A percentile compares a stretch with the other conserved stretches of the same genome.
phyloP scores from a whole-genome alignment of 2,888 invertebrate genomes.

The Melanostoma mellinum region DNA sequence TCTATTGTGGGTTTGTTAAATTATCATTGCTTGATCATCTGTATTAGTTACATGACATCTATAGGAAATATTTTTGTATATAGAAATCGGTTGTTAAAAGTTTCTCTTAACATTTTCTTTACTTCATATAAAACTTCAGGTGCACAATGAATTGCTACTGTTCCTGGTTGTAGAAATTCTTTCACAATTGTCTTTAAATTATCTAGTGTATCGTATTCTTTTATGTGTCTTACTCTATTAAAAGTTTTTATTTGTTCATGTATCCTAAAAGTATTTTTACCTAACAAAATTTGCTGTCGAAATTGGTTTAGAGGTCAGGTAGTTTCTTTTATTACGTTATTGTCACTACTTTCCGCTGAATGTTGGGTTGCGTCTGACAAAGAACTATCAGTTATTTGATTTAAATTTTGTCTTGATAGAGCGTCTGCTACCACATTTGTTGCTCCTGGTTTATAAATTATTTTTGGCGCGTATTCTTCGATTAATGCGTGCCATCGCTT shows the following conservation, averaged over 20 bases:
- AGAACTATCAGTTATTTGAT: no score
- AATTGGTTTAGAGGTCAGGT: constrained; percentile 47
- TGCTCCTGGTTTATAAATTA: no score
- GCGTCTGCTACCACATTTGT: no score
- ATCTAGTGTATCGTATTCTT: constrained; percentile 3
- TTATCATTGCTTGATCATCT: not conserved
- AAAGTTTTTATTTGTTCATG: constrained; percentile 34
- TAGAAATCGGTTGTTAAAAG: not conserved
- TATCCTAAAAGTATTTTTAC: not conserved
- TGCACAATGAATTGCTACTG: constrained; percentile 51
- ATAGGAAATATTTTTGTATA: not conserved
- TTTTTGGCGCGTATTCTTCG: no score
- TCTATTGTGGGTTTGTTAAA: not conserved
- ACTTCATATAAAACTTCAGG: constrained; percentile 34
- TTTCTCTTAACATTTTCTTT: constrained; percentile 22
- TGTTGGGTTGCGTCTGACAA: no score
- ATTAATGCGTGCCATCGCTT: no score
- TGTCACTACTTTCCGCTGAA: no score
- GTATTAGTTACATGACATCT: not conserved
- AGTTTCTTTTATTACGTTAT: constrained; percentile 7
- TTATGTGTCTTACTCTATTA: constrained; percentile 28
- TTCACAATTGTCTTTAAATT: constrained; percentile 32
- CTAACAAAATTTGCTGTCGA: constrained; percentile 40
- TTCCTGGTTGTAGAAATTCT: constrained; percentile 47
- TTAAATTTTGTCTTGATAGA: no score